A percentile compares a stretch with the other conserved stretches of the same genome.
phyloP scores from a whole-genome alignment of 2,888 invertebrate species.

The Eupithecia subfuscata region DNA sequence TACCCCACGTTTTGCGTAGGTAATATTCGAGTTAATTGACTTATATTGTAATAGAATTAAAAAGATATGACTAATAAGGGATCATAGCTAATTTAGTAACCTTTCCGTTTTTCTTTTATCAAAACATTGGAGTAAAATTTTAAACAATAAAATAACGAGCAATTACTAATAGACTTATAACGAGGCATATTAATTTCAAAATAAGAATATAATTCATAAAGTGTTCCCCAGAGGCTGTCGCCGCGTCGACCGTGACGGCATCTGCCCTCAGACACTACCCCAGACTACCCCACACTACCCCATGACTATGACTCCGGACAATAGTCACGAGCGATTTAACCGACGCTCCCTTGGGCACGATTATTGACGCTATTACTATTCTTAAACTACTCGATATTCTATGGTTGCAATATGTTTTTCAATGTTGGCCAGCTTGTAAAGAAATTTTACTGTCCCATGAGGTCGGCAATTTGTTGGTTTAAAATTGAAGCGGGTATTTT shows the following conservation, averaged over 20 bases:
- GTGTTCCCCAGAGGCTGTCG: conserved; percentile 34
- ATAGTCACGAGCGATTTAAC: conserved; percentile 70
- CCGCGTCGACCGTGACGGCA: conserved; percentile 62
- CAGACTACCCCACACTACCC: conserved; percentile 33
- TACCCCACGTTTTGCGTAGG: no score
- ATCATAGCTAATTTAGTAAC: not conserved
- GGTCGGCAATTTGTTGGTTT: not conserved
- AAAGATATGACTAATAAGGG: not conserved
- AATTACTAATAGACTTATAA: not conserved
- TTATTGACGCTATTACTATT: conserved; percentile 54
- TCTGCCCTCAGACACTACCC: conserved; percentile 57
- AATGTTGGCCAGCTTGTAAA: not conserved
- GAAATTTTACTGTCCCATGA: not conserved
- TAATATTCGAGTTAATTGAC: no score
- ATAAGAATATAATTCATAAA: conserved; percentile 32
- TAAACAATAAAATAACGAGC: not conserved
- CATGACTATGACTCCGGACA: conserved; percentile 45
- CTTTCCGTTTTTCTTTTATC: not conserved
- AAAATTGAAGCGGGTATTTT: not conserved
- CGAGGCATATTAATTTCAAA: conserved; percentile 33
- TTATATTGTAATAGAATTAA: not conserved
- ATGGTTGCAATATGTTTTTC: conserved; percentile 30
- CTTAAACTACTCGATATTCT: conserved; percentile 52
- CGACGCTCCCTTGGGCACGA: conserved; percentile 64
- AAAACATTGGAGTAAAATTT: not conserved